phyloP scores from a whole-genome alignment of 2,113 vertebrate species.

The Pogona vitticeps region DNA sequence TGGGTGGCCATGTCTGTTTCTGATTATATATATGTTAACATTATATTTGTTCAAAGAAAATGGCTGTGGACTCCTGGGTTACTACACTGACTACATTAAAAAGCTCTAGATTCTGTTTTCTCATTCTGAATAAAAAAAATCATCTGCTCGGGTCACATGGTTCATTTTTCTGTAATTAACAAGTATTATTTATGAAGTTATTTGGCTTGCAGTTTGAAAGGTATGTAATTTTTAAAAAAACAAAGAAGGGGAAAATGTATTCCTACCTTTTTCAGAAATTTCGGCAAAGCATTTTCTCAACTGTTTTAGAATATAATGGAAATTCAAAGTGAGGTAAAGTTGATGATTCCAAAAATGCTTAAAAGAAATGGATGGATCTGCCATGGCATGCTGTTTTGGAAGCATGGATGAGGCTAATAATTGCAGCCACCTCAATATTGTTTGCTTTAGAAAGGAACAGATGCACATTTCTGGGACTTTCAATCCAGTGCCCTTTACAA shows the following conservation, averaged over 20 bases:
- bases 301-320: background rate
- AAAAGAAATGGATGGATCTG: no score
- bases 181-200: background rate
- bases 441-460: background rate
- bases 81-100: background rate
- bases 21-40: background rate
- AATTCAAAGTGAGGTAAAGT: background rate
- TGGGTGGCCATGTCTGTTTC: background rate
- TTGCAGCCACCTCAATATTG: background rate
- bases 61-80: background rate
- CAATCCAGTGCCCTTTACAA: constrained; percentile 44
- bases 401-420: rapidly evolving
- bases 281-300: background rate
- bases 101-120: background rate
- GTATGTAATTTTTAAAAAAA: no score
- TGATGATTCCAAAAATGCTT: no score
- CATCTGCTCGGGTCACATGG: background rate
- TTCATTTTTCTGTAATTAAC: no score
- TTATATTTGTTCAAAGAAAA: background rate
- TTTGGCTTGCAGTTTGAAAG: background rate
- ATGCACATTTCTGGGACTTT: constrained; percentile 36
- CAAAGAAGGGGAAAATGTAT: background rate
- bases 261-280: background rate
- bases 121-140: background rate
- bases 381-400: background rate